Evolutionary conservation across 2,888 invertebrate species (phyloP).

Genomic region (Plebejus argus): DNA sequence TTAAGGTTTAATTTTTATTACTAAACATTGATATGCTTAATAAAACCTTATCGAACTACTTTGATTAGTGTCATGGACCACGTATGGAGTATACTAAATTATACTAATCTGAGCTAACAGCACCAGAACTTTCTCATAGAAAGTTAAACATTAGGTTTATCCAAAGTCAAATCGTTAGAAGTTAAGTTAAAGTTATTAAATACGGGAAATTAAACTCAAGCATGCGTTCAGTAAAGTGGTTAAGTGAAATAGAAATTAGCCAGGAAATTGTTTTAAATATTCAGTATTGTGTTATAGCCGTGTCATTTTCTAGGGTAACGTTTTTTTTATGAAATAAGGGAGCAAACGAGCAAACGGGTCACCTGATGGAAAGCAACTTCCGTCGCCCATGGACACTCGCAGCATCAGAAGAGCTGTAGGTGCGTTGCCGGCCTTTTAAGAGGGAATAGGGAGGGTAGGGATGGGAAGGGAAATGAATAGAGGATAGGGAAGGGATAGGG

Average conservation of each 20-base stretch:
- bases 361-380: too few relatives aligned
- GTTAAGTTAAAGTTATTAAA: too few relatives aligned
- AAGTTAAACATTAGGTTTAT: conserved; percentile 71
- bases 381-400: too few relatives aligned
- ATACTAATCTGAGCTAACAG: conserved; percentile 40
- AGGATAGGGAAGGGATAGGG: too few relatives aligned
- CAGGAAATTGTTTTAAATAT: conserved; percentile 36
- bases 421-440: too few relatives aligned
- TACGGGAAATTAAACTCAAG: conserved; percentile 70
- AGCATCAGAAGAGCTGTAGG: too few relatives aligned
- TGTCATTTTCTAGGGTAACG: neutral
- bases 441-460: too few relatives aligned
- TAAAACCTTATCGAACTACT: neutral
- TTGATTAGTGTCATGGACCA: neutral
- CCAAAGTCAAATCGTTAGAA: conserved; percentile 57
- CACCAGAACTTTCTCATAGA: conserved; percentile 73
- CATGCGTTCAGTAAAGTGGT: conserved; percentile 55
- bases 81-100: neutral
- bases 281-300: neutral
- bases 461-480: too few relatives aligned
- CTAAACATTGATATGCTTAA: neutral
- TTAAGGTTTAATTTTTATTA: too few relatives aligned
- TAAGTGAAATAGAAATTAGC: conserved; percentile 51
- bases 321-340: too few relatives aligned
- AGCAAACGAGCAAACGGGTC: too few relatives aligned